Evolutionary conservation across 2,888 invertebrate genomes (phyloP).

Genomic region (Amphipoea lucens): DNA sequence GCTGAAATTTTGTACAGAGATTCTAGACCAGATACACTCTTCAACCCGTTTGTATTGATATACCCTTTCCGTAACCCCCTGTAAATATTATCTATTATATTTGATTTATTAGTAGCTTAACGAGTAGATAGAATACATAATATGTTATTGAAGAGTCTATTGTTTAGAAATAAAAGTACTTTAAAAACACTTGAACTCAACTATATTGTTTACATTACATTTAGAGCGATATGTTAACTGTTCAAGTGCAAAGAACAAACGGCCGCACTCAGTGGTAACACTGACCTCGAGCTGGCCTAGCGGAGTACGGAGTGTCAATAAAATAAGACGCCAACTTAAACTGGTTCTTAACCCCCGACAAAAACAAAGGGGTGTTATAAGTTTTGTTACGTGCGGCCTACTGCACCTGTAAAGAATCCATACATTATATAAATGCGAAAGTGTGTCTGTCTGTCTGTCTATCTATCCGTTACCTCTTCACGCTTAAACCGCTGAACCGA

Average conservation of each 20-base stretch:
- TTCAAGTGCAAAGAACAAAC: not conserved
- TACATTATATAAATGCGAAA: too few species aligned
- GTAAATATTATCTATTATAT: not conserved
- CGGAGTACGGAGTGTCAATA: not conserved
- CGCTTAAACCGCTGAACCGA: too few species aligned
- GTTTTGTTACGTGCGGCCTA: not conserved
- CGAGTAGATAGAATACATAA: not conserved
- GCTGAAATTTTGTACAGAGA: too few species aligned
- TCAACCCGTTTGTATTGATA: too few species aligned
- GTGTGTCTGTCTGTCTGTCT: too few species aligned
- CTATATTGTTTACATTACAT: not conserved
- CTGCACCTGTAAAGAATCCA: too few species aligned
- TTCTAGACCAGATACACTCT: too few species aligned
- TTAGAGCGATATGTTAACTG: slow-evolving; percentile 1
- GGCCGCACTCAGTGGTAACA: not conserved
- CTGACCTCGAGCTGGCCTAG: not conserved
- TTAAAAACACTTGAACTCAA: slow-evolving; percentile 1
- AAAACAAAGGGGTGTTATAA: too few species aligned
- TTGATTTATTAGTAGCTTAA: not conserved
- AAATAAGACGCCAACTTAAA: not conserved
- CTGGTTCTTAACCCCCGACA: not conserved
- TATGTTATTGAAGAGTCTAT: slow-evolving; percentile 9
- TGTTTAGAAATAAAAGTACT: not conserved
- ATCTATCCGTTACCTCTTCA: too few species aligned
- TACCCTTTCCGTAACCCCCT: too few species aligned